These are phyloP conservation scores for Brachylomia viminalis DNA, from an alignment of 2,888 invertebrate species.

Conservation along the genomic window DNA sequence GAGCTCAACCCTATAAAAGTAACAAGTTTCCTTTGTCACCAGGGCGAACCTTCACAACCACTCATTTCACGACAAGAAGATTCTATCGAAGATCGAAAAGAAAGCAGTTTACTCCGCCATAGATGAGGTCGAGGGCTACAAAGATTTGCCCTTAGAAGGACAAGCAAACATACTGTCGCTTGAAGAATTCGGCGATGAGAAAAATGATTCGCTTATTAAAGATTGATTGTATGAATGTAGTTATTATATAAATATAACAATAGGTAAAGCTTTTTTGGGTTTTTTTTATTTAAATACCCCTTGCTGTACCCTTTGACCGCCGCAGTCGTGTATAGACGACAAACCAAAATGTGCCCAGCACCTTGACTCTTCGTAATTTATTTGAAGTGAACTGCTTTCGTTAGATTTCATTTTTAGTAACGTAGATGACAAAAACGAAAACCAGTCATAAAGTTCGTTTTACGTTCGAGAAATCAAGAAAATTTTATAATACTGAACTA, in stretches of 20 bases:
- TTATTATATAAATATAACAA: conserved; percentile 8
- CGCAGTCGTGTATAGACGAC: too few species aligned
- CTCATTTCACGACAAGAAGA: conserved; percentile 87
- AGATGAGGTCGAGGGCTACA: conserved; percentile 77
- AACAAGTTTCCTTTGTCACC: conserved; percentile 37
- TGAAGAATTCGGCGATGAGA: conserved; percentile 50
- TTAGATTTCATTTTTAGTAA: too few species aligned
- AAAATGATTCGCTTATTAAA: conserved; percentile 34
- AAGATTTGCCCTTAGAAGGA: conserved; percentile 69
- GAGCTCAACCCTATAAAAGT: too few species aligned
- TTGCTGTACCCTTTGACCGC: too few species aligned
- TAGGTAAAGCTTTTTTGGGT: neutral
- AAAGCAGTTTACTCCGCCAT: conserved; percentile 83
- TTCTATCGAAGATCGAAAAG: conserved; percentile 85
- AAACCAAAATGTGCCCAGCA: too few species aligned
- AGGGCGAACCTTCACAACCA: conserved; percentile 88
- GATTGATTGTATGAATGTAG: conserved; percentile 37
- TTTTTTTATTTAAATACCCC: conserved; percentile 14
- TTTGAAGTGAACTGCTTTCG: too few species aligned
- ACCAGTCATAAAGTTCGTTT: too few species aligned
- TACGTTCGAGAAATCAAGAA: too few species aligned
- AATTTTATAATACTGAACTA: too few species aligned
- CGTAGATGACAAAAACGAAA: too few species aligned
- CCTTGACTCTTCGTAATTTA: too few species aligned
- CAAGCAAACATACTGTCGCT: conserved; percentile 55